Percentiles rank a stretch among this genome's conserved stretches.
Evolutionary conservation across 1,140 invertebrate genomes (phyloP).

Genomic region (Ylistrum balloti): DNA sequence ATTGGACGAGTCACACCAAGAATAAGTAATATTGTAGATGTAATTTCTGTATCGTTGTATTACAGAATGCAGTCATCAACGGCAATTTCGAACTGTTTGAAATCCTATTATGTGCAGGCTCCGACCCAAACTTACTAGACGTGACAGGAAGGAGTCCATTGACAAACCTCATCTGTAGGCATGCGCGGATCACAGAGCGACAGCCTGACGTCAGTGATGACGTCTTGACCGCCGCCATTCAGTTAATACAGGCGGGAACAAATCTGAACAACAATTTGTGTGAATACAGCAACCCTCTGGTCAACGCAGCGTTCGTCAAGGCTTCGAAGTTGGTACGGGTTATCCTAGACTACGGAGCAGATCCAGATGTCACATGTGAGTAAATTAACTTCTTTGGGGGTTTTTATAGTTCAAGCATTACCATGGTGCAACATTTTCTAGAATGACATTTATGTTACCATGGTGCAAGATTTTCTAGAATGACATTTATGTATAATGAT

Average conservation of each 20-base stretch:
- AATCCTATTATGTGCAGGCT: slow-evolving; percentile 55
- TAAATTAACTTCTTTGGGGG: too few species aligned
- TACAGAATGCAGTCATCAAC: slow-evolving; percentile 61
- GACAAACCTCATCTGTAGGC: slow-evolving; percentile 60
- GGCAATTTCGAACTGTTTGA: slow-evolving; percentile 61
- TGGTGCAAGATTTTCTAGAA: too few species aligned
- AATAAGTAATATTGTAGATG: too few species aligned
- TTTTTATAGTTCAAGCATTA: too few species aligned
- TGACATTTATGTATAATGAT: too few species aligned
- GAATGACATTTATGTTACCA: too few species aligned
- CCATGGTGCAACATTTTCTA: too few species aligned
- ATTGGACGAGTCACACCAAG: too few species aligned
- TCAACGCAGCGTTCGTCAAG: slow-evolving; percentile 54
- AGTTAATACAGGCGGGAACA: slow-evolving; percentile 62
- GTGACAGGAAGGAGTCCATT: slow-evolving; percentile 62
- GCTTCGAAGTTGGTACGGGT: slow-evolving; percentile 51
- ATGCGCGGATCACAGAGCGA: slow-evolving; percentile 37
- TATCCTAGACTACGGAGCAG: slow-evolving; percentile 63
- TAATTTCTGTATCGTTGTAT: too few species aligned
- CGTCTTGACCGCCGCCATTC: slow-evolving; percentile 56
- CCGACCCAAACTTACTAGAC: slow-evolving; percentile 63
- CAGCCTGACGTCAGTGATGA: slow-evolving; percentile 43
- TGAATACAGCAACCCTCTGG: slow-evolving; percentile 65
- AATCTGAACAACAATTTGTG: slow-evolving; percentile 61
- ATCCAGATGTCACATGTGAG: slow-evolving; percentile 63